A percentile compares a stretch with the other conserved stretches of the same genome.
Conservation (phyloP, 2,888 invertebrate species). For the Napeogenes inachia region DNA sequence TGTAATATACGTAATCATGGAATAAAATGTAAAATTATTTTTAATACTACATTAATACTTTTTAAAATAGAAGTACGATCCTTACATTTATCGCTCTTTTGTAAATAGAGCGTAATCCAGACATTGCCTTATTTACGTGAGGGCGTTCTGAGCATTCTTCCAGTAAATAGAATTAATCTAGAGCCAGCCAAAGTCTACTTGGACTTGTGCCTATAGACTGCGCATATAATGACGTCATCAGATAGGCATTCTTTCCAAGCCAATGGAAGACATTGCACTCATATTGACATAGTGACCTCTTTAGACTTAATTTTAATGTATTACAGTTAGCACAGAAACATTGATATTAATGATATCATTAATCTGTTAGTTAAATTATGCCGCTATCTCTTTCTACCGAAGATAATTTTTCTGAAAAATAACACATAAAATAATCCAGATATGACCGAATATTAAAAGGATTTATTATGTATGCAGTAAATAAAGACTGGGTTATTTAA, state of each 20-base stretch:
- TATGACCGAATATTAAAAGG: no score
- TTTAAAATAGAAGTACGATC: no score
- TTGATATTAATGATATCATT: background rate
- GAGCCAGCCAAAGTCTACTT: slow-evolving; percentile 40
- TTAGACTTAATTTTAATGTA: background rate
- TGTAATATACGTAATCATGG: no score
- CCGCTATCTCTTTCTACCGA: no score
- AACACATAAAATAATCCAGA: no score
- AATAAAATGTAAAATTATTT: no score
- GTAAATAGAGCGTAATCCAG: background rate
- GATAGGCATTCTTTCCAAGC: slow-evolving; percentile 20
- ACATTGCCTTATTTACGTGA: background rate
- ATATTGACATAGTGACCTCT: slow-evolving; percentile 8
- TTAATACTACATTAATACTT: no score
- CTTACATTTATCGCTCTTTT: no score
- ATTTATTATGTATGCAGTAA: no score
- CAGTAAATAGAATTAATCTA: slow-evolving; percentile 25
- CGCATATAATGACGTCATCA: slow-evolving; percentile 51
- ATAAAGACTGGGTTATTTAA: no score
- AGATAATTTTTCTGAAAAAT: no score
- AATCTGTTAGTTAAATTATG: background rate
- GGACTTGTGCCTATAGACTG: slow-evolving; percentile 46
- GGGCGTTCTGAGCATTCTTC: slow-evolving; percentile 12
- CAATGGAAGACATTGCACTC: slow-evolving; percentile 9
- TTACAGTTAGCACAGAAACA: background rate